Conservation (phyloP, 1,140 invertebrate species). For the Adoxophyes honmai region DNA sequence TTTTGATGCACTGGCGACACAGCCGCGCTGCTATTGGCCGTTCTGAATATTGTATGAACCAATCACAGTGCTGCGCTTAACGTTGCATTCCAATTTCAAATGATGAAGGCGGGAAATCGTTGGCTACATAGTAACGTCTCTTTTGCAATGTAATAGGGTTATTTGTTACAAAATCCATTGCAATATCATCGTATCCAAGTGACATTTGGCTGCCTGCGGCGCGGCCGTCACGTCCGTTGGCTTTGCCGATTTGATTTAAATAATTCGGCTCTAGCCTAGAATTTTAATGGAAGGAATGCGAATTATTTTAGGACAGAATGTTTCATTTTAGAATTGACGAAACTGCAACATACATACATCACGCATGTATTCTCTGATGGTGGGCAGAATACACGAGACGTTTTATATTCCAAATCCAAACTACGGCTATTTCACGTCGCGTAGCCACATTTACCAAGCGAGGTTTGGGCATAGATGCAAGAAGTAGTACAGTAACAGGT, state of each 20-base stretch:
- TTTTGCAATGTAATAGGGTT: slow-evolving; percentile 50
- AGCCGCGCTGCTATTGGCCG: slow-evolving; percentile 63
- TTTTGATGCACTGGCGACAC: slow-evolving; percentile 76
- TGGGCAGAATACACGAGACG: no score
- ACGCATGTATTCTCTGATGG: no score
- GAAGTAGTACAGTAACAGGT: no score
- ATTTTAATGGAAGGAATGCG: slow-evolving; percentile 5
- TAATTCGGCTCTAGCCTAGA: slow-evolving; percentile 5
- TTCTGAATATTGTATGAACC: slow-evolving; percentile 75
- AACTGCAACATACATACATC: no score
- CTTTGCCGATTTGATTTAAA: not conserved
- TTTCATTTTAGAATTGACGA: no score
- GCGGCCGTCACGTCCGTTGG: not conserved
- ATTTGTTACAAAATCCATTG: slow-evolving; percentile 46
- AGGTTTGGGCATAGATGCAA: no score
- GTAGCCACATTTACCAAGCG: no score
- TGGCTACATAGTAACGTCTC: slow-evolving; percentile 44
- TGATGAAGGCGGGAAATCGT: slow-evolving; percentile 66
- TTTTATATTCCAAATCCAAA: no score
- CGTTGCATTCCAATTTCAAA: slow-evolving; percentile 74
- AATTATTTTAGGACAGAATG: no score
- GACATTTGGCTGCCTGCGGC: slow-evolving; percentile 4
- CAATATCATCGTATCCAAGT: slow-evolving; percentile 19
- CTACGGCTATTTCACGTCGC: no score
- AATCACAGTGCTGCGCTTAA: slow-evolving; percentile 68